These are phyloP conservation scores for Cinara cedri DNA, from an alignment of 2,888 invertebrate genomes.

Conservation along the genomic window DNA sequence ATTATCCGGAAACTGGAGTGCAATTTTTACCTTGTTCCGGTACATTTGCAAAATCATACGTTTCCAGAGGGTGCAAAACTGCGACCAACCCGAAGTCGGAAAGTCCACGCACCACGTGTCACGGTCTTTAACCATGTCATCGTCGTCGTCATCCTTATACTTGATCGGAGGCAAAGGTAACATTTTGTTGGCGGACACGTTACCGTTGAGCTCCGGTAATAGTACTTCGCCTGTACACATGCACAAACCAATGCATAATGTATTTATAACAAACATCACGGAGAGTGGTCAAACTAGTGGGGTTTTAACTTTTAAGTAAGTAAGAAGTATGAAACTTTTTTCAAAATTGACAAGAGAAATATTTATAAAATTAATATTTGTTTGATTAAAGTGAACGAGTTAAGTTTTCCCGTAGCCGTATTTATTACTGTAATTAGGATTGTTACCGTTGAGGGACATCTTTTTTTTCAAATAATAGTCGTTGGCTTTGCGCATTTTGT, in stretches of 20 bases:
- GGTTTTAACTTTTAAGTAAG: too few relatives aligned
- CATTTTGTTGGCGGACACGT: slow-evolving; percentile 25
- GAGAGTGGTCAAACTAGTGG: too few relatives aligned
- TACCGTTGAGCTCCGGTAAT: slow-evolving; percentile 48
- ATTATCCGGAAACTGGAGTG: too few relatives aligned
- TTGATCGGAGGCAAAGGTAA: slow-evolving; percentile 40
- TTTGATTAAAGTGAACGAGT: too few relatives aligned
- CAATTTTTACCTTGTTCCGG: slow-evolving; percentile 67
- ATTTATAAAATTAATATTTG: too few relatives aligned
- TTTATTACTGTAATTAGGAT: too few relatives aligned
- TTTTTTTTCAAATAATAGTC: slow-evolving; percentile 60
- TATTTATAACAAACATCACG: too few relatives aligned
- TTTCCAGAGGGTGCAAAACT: slow-evolving; percentile 68
- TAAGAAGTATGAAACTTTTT: too few relatives aligned
- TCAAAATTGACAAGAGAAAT: too few relatives aligned
- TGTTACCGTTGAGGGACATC: slow-evolving; percentile 29
- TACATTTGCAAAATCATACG: slow-evolving; percentile 70
- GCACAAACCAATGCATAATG: too few relatives aligned
- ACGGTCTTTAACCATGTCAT: neutral
- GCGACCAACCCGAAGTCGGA: slow-evolving; percentile 67
- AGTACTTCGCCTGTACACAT: neutral
- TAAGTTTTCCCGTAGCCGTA: too few relatives aligned
- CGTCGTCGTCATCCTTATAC: slow-evolving; percentile 24
- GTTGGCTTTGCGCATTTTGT: slow-evolving; percentile 61
- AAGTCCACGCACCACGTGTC: slow-evolving; percentile 62